Evolutionary conservation across 2,113 vertebrate species (phyloP), one percentile per base, ranked within the genome.

Genomic region (Rhinoderma darwinii): DNA sequence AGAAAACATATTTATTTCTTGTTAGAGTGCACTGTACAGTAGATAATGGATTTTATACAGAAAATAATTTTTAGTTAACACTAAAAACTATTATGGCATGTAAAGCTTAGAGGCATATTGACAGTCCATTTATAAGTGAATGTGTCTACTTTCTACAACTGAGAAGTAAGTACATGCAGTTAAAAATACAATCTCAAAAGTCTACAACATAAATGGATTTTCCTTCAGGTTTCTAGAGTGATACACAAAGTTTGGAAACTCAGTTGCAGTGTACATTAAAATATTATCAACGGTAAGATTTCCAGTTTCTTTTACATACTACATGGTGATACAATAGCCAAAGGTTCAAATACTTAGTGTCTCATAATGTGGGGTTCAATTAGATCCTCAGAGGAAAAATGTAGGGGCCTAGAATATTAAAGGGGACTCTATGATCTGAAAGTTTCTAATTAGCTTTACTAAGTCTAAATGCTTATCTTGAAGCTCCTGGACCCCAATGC

Each of bases 1-100:
- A 74, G 72, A 20, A 74, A 74, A 74, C 39, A 74, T 22, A 73
- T 41, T 73, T 74, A 41, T n/a, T 74, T 74, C 72, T 43, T 43
- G 37, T 10, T 43, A 39, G 18, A 72, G 68, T 39, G 35, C 32
- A 74, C 72, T n/a, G 39, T 43, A 39, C 18, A 72, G 68, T 22
- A 74, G 43, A 43, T 74, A 43, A 74, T 74, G 39, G 72, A 66
- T 72, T 72, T 72, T 37, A 9, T 5, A 74, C n/a, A 22, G 72
- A 43, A 74, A 74, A 20, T 37, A 18, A 18, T 61, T 70, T 39
- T 70, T 37, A 32, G 66, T 18, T 18, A 37, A 70, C 4, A 70
- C 20, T 37, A 37, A 18, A 37, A 37, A 20, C 17, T 30, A n/a
- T 43, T 43, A 74, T 43, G 39, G 3, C 11, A 12, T 74, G 11